Evolutionary conservation across 1,140 invertebrate species (phyloP), one percentile per base, ranked within the genome.

Genomic region (Eulimnadia texana): DNA sequence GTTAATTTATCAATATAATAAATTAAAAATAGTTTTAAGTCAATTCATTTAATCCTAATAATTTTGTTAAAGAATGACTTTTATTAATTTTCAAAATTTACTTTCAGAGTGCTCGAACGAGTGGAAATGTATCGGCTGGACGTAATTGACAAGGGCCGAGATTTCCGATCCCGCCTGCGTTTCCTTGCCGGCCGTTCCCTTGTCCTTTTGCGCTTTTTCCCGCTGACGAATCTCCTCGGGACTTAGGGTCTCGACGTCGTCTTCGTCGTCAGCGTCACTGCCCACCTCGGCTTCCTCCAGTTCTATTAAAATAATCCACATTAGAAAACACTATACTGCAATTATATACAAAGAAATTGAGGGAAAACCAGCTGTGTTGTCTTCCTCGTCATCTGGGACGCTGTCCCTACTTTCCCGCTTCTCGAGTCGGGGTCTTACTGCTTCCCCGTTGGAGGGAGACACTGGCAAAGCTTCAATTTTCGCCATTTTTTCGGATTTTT

Each of bases 141-240:
- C 87, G 71, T 98, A 98, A 78, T 96, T 97, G 65, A 98, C 94
- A 50, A 98, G 79, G 22, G 89, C 89, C 6, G 93, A 97, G 72
- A 98, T 94, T 78, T 97, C 93, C 6, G 88, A 89, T 3, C 86
- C 91, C 0, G 93, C 93, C 76, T 96, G 91, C 0, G 90, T 91
- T 77, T 97, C 93, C 67, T 84, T 85, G 10, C 79, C 78, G 6
- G 76, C 74, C 13, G 78, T 78, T 58, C 76, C 76, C 73, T 83
- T 83, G 60, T 84, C 80, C 27, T 76, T 60, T 19, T 57, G 63
- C n/a, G 56, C 63, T 54, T 60, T 56, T 29, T 58, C 29, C 29
- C 54, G 58, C 47, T 63, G 62, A 25, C 66, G 67, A 29, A 64
- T 63, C 27, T 69, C 67, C 29, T 71, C 67, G 24, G 67, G 49